Percentiles rank a stretch among this genome's conserved stretches.
phyloP scores from a whole-genome alignment of 2,797 vertebrate species.

The Schizopygopsis malacanthus region DNA sequence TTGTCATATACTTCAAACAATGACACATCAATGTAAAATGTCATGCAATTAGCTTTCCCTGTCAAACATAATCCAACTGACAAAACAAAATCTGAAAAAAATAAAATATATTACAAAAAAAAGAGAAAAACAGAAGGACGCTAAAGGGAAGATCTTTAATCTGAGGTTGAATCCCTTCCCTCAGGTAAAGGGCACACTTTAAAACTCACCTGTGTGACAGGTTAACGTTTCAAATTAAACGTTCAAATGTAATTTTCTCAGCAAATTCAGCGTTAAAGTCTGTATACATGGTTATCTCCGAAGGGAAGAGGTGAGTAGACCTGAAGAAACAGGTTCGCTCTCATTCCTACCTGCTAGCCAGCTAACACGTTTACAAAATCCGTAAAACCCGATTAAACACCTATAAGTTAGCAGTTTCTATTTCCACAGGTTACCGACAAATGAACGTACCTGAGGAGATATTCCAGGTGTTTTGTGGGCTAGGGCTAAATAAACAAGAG shows the following conservation, averaged over 20 bases:
- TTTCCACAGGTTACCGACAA: neutral
- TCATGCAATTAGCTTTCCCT: neutral
- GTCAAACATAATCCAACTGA: neutral
- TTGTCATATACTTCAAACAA: conserved; percentile 4
- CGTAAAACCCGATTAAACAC: conserved; percentile 1
- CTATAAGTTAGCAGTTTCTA: neutral
- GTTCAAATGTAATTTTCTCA: neutral
- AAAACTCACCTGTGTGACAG: conserved; percentile 12
- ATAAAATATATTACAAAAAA: neutral
- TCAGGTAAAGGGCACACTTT: neutral
- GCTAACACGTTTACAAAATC: conserved; percentile 33
- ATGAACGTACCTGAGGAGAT: conserved; percentile 21
- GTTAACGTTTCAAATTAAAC: neutral
- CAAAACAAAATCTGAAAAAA: neutral
- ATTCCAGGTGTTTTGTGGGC: neutral
- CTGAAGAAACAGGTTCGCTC: conserved; percentile 41
- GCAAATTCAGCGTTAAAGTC: neutral
- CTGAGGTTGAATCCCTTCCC: neutral
- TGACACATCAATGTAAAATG: conserved; percentile 8
- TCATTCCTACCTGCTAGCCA: conserved; percentile 50
- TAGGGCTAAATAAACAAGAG: neutral
- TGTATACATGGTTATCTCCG: neutral
- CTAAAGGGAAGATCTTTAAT: neutral
- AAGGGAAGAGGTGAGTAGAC: neutral
- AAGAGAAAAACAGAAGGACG: neutral